Conservation (phyloP, 2,797 vertebrate genomes). For the Cetoscarus ocellatus region DNA sequence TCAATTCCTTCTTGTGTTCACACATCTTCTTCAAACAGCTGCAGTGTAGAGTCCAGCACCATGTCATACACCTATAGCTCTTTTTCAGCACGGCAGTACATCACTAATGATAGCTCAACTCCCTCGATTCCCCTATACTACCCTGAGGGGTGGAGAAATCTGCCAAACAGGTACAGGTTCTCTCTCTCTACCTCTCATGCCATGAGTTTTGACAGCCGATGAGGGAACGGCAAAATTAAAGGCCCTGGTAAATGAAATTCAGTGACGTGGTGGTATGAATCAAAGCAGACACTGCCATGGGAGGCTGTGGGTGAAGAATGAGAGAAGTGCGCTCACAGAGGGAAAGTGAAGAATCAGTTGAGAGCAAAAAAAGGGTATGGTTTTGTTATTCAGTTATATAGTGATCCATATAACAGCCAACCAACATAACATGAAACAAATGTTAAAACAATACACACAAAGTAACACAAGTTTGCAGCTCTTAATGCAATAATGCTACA, state of each 20-base stretch:
- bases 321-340: slow-evolving; percentile 33
- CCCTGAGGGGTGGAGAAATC: slow-evolving; percentile 67
- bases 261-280: slow-evolving; percentile 69
- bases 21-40: slow-evolving; percentile 18
- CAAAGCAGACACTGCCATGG: slow-evolving; percentile 57
- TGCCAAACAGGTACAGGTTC: slow-evolving; percentile 67
- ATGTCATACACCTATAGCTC: slow-evolving; percentile 59
- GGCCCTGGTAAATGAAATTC: slow-evolving; percentile 76
- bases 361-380: neutral
- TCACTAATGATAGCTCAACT: slow-evolving; percentile 72
- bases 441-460: too few relatives aligned
- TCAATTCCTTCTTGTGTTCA: slow-evolving; percentile 6
- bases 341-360: slow-evolving; percentile 43
- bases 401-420: slow-evolving; percentile 32
- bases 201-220: slow-evolving; percentile 68
- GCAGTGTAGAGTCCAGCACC: slow-evolving; percentile 17
- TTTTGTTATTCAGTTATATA: slow-evolving; percentile 40
- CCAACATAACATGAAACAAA: too few relatives aligned
- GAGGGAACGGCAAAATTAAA: slow-evolving; percentile 75
- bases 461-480: too few relatives aligned
- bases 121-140: slow-evolving; percentile 54
- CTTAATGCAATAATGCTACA: too few relatives aligned
- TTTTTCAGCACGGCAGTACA: slow-evolving; percentile 66
- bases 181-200: slow-evolving; percentile 61
- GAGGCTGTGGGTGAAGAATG: slow-evolving; percentile 53